phyloP scores from a whole-genome alignment of 2,888 invertebrate genomes.

The Drosophila tripunctata region DNA sequence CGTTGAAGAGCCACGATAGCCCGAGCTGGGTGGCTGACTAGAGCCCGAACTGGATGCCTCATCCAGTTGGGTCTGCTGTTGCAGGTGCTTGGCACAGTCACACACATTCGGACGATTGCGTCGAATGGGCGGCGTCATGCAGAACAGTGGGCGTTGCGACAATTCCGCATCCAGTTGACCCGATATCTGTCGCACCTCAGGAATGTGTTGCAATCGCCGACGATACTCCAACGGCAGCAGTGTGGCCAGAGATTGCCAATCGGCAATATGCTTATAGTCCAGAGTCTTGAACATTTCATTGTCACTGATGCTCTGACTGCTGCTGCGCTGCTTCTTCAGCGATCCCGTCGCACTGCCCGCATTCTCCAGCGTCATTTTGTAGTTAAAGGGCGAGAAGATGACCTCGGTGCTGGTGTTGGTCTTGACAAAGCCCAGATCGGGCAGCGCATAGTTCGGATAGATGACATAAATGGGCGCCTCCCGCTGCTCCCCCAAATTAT shows the following conservation, averaged over 20 bases:
- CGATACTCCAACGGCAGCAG: slow-evolving; percentile 93
- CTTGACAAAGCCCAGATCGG: slow-evolving; percentile 93
- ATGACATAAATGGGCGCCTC: slow-evolving; percentile 93
- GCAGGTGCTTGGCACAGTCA: slow-evolving; percentile 83
- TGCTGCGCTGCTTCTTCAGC: slow-evolving; percentile 68
- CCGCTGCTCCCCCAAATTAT: slow-evolving; percentile 86
- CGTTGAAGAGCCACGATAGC: slow-evolving; percentile 94
- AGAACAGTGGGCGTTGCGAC: slow-evolving; percentile 86
- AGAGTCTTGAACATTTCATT: slow-evolving; percentile 91
- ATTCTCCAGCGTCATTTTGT: slow-evolving; percentile 86
- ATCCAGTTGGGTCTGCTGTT: slow-evolving; percentile 83
- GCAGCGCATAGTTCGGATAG: slow-evolving; percentile 95
- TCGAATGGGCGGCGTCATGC: slow-evolving; percentile 86
- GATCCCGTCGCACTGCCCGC: slow-evolving; percentile 46
- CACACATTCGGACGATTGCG: slow-evolving; percentile 86
- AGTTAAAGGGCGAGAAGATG: slow-evolving; percentile 87
- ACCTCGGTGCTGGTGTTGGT: slow-evolving; percentile 86
- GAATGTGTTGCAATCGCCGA: slow-evolving; percentile 90
- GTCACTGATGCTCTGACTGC: slow-evolving; percentile 87
- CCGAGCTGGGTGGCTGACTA: slow-evolving; percentile 87
- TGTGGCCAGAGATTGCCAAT: slow-evolving; percentile 96
- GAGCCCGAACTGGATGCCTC: slow-evolving; percentile 88
- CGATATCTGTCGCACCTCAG: slow-evolving; percentile 87
- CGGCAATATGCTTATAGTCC: slow-evolving; percentile 93
- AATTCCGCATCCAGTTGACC: slow-evolving; percentile 84